Evolutionary conservation across 1,140 invertebrate genomes (phyloP).

Genomic region (Lucilia sericata): DNA sequence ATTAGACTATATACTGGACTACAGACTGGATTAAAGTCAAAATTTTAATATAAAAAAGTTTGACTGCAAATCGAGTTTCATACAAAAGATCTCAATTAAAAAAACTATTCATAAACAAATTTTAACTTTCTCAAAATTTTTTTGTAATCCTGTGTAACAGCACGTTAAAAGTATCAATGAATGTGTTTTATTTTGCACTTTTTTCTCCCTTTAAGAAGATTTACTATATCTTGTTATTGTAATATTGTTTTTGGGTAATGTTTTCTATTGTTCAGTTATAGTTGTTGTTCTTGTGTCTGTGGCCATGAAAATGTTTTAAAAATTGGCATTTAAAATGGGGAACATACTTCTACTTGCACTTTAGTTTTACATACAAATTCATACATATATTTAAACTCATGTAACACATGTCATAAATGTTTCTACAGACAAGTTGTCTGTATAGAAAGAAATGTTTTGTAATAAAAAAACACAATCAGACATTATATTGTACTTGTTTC

Average conservation of each 20-base stretch:
- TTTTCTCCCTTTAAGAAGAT: not conserved
- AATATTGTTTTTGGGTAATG: not conserved
- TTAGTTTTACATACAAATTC: no score
- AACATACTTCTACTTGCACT: not conserved
- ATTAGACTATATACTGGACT: no score
- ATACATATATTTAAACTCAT: not conserved
- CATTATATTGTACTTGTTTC: no score
- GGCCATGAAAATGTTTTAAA: slow-evolving; percentile 15
- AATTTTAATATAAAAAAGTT: no score
- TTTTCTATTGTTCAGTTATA: not conserved
- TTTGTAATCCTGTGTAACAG: no score
- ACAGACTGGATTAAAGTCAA: no score
- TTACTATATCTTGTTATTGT: not conserved
- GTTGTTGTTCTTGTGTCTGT: not conserved
- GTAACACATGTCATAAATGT: slow-evolving; percentile 26
- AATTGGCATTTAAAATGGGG: slow-evolving; percentile 13
- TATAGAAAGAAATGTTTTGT: not conserved
- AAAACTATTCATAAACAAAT: no score
- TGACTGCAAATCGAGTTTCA: no score
- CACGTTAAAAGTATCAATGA: no score
- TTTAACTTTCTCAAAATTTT: no score
- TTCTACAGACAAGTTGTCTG: not conserved
- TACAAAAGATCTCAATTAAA: no score
- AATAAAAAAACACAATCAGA: no score
- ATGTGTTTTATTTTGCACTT: not conserved